Evolutionary conservation across 2,113 vertebrate species (phyloP), one percentile per base, ranked within the genome.

Genomic region (Corvus cornix): DNA sequence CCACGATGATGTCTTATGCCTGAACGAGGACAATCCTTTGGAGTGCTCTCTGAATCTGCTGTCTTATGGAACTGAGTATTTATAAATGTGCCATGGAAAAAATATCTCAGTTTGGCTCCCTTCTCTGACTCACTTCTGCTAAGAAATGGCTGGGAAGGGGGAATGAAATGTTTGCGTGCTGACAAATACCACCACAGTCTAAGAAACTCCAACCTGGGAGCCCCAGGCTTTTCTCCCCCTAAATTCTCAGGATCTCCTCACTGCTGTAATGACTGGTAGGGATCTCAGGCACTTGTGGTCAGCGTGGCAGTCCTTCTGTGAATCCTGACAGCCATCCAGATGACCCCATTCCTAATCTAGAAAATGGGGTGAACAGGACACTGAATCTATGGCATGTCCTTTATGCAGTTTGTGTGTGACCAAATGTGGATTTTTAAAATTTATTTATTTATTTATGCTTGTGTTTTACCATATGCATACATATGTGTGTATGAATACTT

Each of bases 291-390:
- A 8, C n/a, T 35, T 6, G 2, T 13, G 46, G 37, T 69, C 53
- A 86, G 17, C 0, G 0, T n/a, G 46, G 28, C 7, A 31, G 7
- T 46, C 18, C 4, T 43, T 74, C 52, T 73, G n/a, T 44, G 53
- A 80, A 48, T 49, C 22, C n/a, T 80, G 31, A 24, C 31, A 63
- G 22, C 74, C 19, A 30, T 41, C 53, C 55, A 74, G n/a, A 17
- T 53, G 41, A 62, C 10, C 15, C 7, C 1, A 1, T 56, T 66
- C 30, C 37, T 56, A 16, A n/a, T 37, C 11, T 22, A 49, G n/a
- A 75, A 39, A 5, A 5, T 55, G 23, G 10, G 21, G 17, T 72
- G 33, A 72, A 55, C 2, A 3, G 56, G 52, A 10, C 49, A 6
- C 28, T 66, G 59, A 64, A 55, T 58, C 46, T 28, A 15, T 27